phyloP scores from a whole-genome alignment of 92 coral and sea anemone species.

The Bergia sp. region DNA sequence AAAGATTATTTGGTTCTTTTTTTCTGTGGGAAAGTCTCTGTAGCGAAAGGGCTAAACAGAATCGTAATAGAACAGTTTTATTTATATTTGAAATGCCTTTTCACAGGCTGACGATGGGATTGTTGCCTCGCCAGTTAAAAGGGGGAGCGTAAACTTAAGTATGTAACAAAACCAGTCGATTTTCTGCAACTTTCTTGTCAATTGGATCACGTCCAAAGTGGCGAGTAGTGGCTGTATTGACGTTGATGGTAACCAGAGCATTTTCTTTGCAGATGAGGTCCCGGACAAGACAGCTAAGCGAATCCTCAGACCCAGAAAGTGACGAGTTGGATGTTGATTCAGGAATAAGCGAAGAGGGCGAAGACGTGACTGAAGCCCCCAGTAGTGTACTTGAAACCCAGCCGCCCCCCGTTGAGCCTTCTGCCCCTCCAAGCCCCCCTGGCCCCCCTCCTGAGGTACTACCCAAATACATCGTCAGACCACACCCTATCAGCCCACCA shows the following conservation, averaged over 20 bases:
- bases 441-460: slow-evolving; percentile 90
- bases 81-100: slow-evolving; percentile 46
- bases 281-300: slow-evolving; percentile 50
- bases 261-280: slow-evolving; percentile 21
- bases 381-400: slow-evolving; percentile 48
- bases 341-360: slow-evolving; percentile 41
- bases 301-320: slow-evolving; percentile 73
- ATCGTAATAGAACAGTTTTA: slow-evolving; percentile 7
- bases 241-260: background rate
- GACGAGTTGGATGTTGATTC: slow-evolving; percentile 50
- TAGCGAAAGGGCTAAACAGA: slow-evolving; percentile 4
- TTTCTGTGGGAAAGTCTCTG: background rate
- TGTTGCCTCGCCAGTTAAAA: slow-evolving; percentile 35
- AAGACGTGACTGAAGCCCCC: slow-evolving; percentile 34
- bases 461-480: slow-evolving; percentile 88
- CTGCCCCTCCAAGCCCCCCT: slow-evolving; percentile 67
- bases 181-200: slow-evolving; percentile 42
- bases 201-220: slow-evolving; percentile 13
- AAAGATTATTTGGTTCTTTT: background rate
- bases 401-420: slow-evolving; percentile 55
- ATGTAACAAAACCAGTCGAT: slow-evolving; percentile 37
- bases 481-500: slow-evolving; percentile 87
- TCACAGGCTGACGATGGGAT: slow-evolving; percentile 38
- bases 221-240: background rate
- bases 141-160: slow-evolving; percentile 42